Evolutionary conservation across 2,888 invertebrate species (phyloP).

Genomic region (Priocnemis perturbator): DNA sequence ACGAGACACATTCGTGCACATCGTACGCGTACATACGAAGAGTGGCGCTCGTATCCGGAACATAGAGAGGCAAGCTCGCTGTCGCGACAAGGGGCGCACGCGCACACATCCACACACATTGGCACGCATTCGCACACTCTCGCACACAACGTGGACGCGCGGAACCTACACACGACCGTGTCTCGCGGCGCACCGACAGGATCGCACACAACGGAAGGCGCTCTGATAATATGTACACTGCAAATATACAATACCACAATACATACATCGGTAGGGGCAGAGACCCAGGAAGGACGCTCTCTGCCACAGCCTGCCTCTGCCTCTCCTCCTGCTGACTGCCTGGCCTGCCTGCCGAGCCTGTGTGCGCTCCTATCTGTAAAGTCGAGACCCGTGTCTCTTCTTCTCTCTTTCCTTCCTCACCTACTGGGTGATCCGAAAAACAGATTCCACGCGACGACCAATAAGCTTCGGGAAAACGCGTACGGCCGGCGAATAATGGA

Average conservation of each 20-base stretch:
- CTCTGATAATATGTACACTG: conserved; percentile 68
- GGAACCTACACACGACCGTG: conserved; percentile 12
- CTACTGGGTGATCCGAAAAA: conserved; percentile 37
- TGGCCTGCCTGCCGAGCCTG: conserved; percentile 43
- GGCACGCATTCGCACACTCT: not conserved
- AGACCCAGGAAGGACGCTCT: conserved; percentile 74
- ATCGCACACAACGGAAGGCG: conserved; percentile 44
- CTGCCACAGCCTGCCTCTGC: conserved; percentile 39
- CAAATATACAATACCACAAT: conserved; percentile 69
- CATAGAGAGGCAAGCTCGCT: not conserved
- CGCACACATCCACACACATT: not conserved
- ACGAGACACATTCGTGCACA: not conserved
- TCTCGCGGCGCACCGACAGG: conserved; percentile 31
- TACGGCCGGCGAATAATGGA: too few relatives aligned
- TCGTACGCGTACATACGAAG: not conserved
- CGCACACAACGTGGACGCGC: not conserved
- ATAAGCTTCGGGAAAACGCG: not conserved
- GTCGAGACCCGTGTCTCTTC: conserved; percentile 29
- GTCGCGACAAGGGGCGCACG: not conserved
- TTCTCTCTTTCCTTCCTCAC: conserved; percentile 20
- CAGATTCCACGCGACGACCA: not conserved
- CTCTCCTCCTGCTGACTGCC: conserved; percentile 50
- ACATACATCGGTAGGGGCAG: conserved; percentile 69
- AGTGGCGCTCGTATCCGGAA: too few relatives aligned
- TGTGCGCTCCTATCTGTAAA: conserved; percentile 54